Evolutionary conservation across 2,113 vertebrate genomes (phyloP).

Genomic region (Acanthisitta chloris): DNA sequence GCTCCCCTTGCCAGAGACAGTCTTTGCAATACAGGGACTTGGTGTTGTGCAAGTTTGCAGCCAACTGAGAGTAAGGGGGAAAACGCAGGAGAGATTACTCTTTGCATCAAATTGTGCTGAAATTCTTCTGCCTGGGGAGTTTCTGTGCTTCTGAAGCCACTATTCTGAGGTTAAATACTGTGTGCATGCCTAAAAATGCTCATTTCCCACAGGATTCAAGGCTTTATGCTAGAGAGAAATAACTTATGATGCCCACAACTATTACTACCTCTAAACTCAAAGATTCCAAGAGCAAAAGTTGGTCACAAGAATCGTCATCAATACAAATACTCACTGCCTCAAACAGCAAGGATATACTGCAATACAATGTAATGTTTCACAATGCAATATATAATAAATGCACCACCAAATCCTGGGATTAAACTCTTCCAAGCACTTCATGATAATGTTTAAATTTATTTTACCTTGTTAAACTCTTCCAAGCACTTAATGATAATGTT

Average conservation of each 20-base stretch:
- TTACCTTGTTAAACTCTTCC: background rate
- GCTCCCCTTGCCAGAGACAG: background rate
- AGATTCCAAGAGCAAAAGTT: background rate
- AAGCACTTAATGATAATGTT: background rate
- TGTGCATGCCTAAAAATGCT: background rate
- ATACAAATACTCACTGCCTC: background rate
- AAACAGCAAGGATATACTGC: background rate
- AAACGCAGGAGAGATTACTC: background rate
- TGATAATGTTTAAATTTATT: background rate
- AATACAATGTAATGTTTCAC: background rate
- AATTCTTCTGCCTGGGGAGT: background rate
- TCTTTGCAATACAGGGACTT: background rate
- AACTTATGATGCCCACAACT: background rate
- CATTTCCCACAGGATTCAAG: background rate
- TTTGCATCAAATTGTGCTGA: rapidly evolving
- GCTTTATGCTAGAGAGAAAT: background rate
- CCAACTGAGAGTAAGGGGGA: background rate
- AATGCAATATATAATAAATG: background rate
- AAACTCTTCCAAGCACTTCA: background rate
- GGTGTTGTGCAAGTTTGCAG: background rate
- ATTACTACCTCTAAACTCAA: background rate
- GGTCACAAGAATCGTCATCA: background rate
- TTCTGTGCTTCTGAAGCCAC: background rate
- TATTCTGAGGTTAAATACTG: background rate
- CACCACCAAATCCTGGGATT: background rate